A percentile compares a stretch with the other conserved stretches of the same genome.
Conservation (phyloP, 1,140 invertebrate species). For the Ceratina australensis region DNA sequence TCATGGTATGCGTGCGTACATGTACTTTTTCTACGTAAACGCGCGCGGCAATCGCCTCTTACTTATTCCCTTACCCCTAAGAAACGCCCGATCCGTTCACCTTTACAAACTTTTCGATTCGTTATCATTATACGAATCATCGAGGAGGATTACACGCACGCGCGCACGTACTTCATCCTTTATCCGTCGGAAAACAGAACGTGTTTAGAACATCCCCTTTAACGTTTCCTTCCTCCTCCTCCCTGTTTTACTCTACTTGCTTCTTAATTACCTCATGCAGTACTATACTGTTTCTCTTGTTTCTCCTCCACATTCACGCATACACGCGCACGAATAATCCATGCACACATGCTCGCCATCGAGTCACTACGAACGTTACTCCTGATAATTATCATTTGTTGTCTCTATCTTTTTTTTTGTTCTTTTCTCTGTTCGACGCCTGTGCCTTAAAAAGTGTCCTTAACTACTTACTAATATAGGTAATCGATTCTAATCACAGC, state of each 20-base stretch:
- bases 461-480: slow-evolving; percentile 76
- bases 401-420: slow-evolving; percentile 6
- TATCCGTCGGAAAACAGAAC: slow-evolving; percentile 2
- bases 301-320: not conserved
- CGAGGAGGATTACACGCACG: slow-evolving; percentile 49
- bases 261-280: not conserved
- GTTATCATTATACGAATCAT: slow-evolving; percentile 3
- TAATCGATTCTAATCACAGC: slow-evolving; percentile 79
- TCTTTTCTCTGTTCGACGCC: slow-evolving; percentile 44
- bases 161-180: slow-evolving; percentile 41
- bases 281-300: not conserved
- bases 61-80: not conserved
- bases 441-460: slow-evolving; percentile 75
- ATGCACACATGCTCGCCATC: slow-evolving; percentile 10
- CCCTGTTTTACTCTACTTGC: not conserved
- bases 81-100: no score
- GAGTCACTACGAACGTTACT: not conserved
- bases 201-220: slow-evolving; percentile 9
- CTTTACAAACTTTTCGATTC: no score
- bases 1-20: not conserved
- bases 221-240: slow-evolving; percentile 17
- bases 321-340: not conserved
- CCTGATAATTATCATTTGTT: slow-evolving; percentile 19
- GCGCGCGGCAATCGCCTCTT: slow-evolving; percentile 48
- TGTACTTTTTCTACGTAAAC: slow-evolving; percentile 38